Conservation (phyloP, 2,888 invertebrate species). For the Oegoconia quadripuncta region DNA sequence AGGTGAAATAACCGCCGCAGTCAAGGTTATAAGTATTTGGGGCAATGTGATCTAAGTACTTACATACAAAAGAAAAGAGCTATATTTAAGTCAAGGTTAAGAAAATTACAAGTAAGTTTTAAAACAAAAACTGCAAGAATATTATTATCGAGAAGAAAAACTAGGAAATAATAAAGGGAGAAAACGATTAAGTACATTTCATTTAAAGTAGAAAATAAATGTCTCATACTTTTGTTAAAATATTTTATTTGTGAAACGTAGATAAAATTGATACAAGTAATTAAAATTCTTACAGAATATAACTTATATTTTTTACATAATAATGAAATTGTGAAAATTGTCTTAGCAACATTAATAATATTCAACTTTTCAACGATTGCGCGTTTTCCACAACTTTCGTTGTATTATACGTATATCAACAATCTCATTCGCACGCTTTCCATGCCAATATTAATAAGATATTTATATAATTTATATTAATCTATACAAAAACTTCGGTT, state of each 20-base stretch:
- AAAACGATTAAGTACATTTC: too few species aligned
- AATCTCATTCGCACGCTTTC: constrained; percentile 60
- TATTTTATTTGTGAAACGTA: constrained; percentile 79
- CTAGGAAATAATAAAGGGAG: too few species aligned
- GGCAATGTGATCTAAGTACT: too few species aligned
- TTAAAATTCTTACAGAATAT: constrained; percentile 75
- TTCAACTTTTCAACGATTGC: constrained; percentile 56
- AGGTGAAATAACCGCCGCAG: too few species aligned
- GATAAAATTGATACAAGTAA: constrained; percentile 79
- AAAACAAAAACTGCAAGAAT: too few species aligned
- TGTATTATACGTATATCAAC: constrained; percentile 48
- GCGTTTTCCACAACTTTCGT: constrained; percentile 53
- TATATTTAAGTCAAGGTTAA: too few species aligned
- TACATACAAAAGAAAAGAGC: too few species aligned
- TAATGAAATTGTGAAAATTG: constrained; percentile 73
- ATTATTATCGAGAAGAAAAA: too few species aligned
- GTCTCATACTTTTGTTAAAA: constrained; percentile 65
- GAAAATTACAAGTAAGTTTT: too few species aligned
- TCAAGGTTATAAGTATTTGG: too few species aligned
- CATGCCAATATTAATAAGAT: constrained; percentile 44
- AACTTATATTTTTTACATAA: constrained; percentile 72
- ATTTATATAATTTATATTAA: constrained; percentile 40
- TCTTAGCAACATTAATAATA: constrained; percentile 60
- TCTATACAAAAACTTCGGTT: constrained; percentile 60
- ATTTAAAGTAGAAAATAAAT: constrained; percentile 26